Conservation (phyloP, 2,113 vertebrate genomes). For the Aegithalos caudatus region DNA sequence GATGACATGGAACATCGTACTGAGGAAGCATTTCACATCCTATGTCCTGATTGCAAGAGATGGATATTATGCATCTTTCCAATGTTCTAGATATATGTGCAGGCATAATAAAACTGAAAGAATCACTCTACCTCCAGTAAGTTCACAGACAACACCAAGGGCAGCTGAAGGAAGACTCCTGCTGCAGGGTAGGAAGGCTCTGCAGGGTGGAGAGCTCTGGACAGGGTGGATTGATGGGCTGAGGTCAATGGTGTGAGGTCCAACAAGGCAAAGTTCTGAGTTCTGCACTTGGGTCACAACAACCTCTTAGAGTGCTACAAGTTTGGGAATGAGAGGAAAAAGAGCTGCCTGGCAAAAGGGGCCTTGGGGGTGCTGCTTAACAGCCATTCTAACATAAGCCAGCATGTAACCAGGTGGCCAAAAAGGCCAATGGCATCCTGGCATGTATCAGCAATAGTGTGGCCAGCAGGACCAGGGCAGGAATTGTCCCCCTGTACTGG, state of each 20-base stretch:
- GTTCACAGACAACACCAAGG: neutral
- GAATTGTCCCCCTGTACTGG: rapidly evolving
- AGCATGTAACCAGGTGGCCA: rapidly evolving
- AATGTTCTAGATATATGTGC: neutral
- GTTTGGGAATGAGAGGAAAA: neutral
- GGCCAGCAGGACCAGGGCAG: neutral
- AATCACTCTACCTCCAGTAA: neutral
- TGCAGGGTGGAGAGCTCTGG: neutral
- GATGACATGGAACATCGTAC: neutral
- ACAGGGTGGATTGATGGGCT: neutral
- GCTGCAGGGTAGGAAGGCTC: neutral
- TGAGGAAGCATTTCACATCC: neutral
- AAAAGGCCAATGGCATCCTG: neutral
- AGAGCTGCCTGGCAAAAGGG: neutral
- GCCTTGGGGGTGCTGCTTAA: rapidly evolving
- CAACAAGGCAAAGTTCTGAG: rapidly evolving
- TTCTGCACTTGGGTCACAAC: neutral
- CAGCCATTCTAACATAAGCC: neutral
- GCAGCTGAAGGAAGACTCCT: neutral
- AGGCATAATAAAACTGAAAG: neutral
- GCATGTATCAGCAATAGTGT: neutral
- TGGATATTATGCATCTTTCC: neutral
- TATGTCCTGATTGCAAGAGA: neutral
- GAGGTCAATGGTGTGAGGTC: neutral
- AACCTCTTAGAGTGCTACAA: neutral